Conservation (phyloP, 2,888 invertebrate genomes). For the Coelopa pilipes region DNA sequence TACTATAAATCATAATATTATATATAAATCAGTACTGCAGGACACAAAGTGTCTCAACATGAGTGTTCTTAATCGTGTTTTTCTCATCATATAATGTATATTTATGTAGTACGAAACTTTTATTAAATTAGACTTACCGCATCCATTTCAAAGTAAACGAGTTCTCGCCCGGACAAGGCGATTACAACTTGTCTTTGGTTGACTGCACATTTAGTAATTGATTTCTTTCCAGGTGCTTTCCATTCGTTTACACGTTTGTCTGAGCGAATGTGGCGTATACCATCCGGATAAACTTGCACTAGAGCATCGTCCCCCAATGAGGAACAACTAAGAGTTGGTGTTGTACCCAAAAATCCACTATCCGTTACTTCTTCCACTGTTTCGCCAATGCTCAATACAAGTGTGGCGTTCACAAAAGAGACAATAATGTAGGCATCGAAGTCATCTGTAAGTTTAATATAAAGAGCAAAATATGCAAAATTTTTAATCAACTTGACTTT, state of each 20-base stretch:
- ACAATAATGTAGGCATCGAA: constrained; percentile 99
- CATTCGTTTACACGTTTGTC: constrained; percentile 99
- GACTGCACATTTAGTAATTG: constrained; percentile 97
- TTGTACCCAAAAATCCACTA: constrained; percentile 98
- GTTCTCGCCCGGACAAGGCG: constrained; percentile 95
- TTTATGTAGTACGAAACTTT: not conserved
- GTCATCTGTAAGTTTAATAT: constrained; percentile 81
- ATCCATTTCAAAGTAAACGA: constrained; percentile 99
- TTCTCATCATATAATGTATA: constrained; percentile 59
- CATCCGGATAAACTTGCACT: constrained; percentile 99
- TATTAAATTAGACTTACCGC: constrained; percentile 76
- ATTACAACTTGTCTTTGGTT: constrained; percentile 99
- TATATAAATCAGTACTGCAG: constrained; percentile 65
- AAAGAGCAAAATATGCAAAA: constrained; percentile 25
- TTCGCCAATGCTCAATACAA: constrained; percentile 98
- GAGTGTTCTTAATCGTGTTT: constrained; percentile 62
- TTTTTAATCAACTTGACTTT: not conserved
- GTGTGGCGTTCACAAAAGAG: constrained; percentile 96
- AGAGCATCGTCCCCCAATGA: constrained; percentile 97
- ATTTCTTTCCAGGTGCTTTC: constrained; percentile 98
- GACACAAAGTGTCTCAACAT: constrained; percentile 67
- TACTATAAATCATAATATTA: not conserved
- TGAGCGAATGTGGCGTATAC: constrained; percentile 96
- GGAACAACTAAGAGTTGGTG: constrained; percentile 97
- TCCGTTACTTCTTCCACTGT: constrained; percentile 99